Evolutionary conservation across 2,888 invertebrate species (phyloP).

Genomic region (Chymomyza procnemis): DNA sequence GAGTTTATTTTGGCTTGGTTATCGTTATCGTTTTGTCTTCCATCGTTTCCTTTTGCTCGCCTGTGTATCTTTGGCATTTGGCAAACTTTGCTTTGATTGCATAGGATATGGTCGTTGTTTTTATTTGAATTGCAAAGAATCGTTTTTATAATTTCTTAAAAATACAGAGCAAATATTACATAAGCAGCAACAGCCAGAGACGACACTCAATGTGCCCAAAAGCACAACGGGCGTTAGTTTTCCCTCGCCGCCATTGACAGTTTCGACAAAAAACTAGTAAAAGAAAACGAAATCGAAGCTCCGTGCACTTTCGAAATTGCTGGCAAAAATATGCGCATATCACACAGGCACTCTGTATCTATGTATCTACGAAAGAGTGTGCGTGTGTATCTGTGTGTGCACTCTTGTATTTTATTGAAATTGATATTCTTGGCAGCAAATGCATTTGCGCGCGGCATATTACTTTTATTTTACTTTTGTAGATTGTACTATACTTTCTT

Average conservation of each 20-base stretch:
- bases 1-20: constrained; percentile 38
- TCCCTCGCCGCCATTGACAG: constrained; percentile 69
- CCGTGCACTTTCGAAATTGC: constrained; percentile 46
- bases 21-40: constrained; percentile 13
- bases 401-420: constrained; percentile 68
- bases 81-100: constrained; percentile 22
- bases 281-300: constrained; percentile 24
- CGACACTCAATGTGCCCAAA: constrained; percentile 44
- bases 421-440: constrained; percentile 68
- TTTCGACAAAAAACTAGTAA: constrained; percentile 51
- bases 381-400: constrained; percentile 21
- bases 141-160: constrained; percentile 66
- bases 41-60: constrained; percentile 4
- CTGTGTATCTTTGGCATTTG: not conserved
- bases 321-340: constrained; percentile 31
- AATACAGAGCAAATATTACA: constrained; percentile 65
- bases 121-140: constrained; percentile 26
- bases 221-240: constrained; percentile 55
- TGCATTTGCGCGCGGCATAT: constrained; percentile 71
- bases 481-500: constrained; percentile 4
- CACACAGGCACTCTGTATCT: constrained; percentile 7
- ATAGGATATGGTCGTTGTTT: constrained; percentile 31
- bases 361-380: constrained; percentile 3
- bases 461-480: constrained; percentile 63
- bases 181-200: constrained; percentile 12